Evolutionary conservation across 2,888 invertebrate species (phyloP).

Genomic region (Macrosoma leucophasiata): DNA sequence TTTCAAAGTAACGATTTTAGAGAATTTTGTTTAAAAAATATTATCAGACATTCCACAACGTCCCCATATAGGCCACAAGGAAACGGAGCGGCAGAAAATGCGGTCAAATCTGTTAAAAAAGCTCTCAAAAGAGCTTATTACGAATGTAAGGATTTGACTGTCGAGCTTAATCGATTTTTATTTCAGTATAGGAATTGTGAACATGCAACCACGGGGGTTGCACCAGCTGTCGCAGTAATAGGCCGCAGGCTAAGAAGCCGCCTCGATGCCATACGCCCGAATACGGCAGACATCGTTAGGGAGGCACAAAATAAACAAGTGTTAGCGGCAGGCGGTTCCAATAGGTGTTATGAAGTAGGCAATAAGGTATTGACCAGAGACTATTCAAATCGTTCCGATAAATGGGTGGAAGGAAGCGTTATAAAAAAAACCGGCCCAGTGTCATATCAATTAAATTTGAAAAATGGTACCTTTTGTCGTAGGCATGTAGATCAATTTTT

Average conservation of each 20-base stretch:
- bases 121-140: slow-evolving; percentile 8
- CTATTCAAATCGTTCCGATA: not conserved
- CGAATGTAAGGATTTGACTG: slow-evolving; percentile 8
- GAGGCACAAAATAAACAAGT: slow-evolving; percentile 1
- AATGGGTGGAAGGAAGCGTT: too few species aligned
- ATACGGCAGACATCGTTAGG: not conserved
- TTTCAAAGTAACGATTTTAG: slow-evolving; percentile 24
- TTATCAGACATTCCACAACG: slow-evolving; percentile 3
- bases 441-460: too few species aligned
- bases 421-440: too few species aligned
- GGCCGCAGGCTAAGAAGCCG: slow-evolving; percentile 24
- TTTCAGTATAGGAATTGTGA: slow-evolving; percentile 13
- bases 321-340: slow-evolving; percentile 4
- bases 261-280: slow-evolving; percentile 21
- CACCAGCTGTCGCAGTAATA: slow-evolving; percentile 21
- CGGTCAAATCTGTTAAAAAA: slow-evolving; percentile 14
- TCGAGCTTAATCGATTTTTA: slow-evolving; percentile 10
- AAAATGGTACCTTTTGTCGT: too few species aligned
- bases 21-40: slow-evolving; percentile 19
- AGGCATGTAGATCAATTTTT: too few species aligned
- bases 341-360: not conserved
- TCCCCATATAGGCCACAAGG: slow-evolving; percentile 24
- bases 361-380: slow-evolving; percentile 2
- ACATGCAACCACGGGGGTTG: slow-evolving; percentile 20
- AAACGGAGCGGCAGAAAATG: slow-evolving; percentile 20